Evolutionary conservation across 2,113 vertebrate species (phyloP).

Genomic region (Lepisosteus osseus): DNA sequence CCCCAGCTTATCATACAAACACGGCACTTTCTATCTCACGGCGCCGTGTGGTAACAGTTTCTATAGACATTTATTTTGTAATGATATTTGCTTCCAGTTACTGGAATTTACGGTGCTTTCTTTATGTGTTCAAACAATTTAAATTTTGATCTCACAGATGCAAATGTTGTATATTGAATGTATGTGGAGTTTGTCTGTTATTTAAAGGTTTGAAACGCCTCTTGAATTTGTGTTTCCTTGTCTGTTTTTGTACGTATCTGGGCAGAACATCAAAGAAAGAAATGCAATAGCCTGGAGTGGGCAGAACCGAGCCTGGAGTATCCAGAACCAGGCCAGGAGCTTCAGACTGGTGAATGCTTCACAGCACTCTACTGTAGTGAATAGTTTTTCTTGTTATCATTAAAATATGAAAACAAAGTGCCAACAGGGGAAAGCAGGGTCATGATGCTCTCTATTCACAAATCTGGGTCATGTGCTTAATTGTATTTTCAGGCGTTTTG

Average conservation of each 20-base stretch:
- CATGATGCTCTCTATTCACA: slow-evolving; percentile 20
- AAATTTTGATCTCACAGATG: too few relatives aligned
- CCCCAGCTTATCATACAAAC: too few relatives aligned
- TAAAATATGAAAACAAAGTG: not conserved
- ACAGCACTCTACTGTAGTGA: not conserved
- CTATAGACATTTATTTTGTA: too few relatives aligned
- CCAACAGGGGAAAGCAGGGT: slow-evolving; percentile 22
- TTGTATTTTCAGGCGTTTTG: slow-evolving; percentile 39
- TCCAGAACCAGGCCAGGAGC: not conserved
- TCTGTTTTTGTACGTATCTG: not conserved
- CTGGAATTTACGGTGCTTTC: too few relatives aligned
- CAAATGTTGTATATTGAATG: too few relatives aligned
- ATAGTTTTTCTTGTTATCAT: slow-evolving; percentile 35
- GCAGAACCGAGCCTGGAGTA: slow-evolving; percentile 20
- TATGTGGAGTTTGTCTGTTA: too few relatives aligned
- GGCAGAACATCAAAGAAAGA: not conserved
- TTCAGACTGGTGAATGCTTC: slow-evolving; percentile 1
- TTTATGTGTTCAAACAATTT: too few relatives aligned
- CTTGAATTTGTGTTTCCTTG: not conserved
- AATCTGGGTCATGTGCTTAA: slow-evolving; percentile 41
- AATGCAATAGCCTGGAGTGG: not conserved
- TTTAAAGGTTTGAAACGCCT: too few relatives aligned
- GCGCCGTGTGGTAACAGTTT: too few relatives aligned
- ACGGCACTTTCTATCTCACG: too few relatives aligned
- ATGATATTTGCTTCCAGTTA: too few relatives aligned